Base-by-base conservation (phyloP, 2,888 invertebrate species). In the Archips crataeganus region DNA sequence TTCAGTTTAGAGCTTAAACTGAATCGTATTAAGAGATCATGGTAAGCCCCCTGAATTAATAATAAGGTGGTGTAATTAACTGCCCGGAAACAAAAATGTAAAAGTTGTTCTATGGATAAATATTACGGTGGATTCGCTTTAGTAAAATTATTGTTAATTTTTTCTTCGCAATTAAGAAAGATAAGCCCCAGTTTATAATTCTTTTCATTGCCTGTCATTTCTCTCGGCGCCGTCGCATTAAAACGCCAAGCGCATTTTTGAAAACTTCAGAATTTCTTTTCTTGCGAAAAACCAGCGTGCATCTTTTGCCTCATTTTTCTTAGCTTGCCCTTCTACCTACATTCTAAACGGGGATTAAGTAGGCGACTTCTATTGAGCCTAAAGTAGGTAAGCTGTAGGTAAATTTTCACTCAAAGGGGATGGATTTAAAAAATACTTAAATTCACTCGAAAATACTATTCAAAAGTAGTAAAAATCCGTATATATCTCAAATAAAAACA, bases 231-330 rank as follows among this genome's bases (percentile, higher is more conserved):
- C 34, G 36, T 64, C 51, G 66, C 66, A 39, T 54, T 60, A 71
- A 65, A 66, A 66, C 60, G 60, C 60, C 42, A 71, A 60, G 65
- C 60, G 42, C 60, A 49, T 60, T 66, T 71, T 66, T 66, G 51
- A 34, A 61, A 66, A 49, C 71, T 60, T 49, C 23, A 49, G 62
- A 66, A 71, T 61, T 51, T 66, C 66, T 71, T 66, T 66, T 34
- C 51, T 61, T 13, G 66, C 59, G 60, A 66, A 71, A 66, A 42
- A 61, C 71, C 51, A 66, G 71, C 71, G 66, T 71, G 71, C 71
- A 71, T 71, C 61, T 71, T 70, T 66, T 61, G 60, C 71, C 61
- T 66, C 66, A 71, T 71, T 61, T 71, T 71, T 71, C 66, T 45
- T 71, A 51, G 71, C 65, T 66, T 10, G 66, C 60, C 61, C 63